Percentiles rank a stretch among this genome's conserved stretches.
phyloP scores from a whole-genome alignment of 2,888 invertebrate genomes.

The Mayetiola destructor region DNA sequence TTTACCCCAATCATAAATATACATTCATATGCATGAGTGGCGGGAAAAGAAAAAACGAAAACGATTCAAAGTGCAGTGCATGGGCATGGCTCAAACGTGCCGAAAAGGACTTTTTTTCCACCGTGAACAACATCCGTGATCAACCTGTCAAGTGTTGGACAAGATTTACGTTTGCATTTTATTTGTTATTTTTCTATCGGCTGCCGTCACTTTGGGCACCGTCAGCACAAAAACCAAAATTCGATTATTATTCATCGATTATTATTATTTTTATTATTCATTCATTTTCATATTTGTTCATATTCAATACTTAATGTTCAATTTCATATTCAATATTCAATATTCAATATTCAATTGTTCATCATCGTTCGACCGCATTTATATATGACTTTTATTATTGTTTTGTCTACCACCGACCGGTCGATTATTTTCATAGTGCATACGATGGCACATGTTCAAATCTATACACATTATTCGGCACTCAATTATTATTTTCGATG shows the following conservation, averaged over 20 bases:
- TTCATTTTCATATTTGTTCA: too few species aligned
- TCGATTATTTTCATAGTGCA: not conserved
- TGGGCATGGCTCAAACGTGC: not conserved
- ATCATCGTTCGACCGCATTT: too few species aligned
- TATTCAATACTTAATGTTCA: not conserved
- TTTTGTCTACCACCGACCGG: not conserved
- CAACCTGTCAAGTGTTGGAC: constrained; percentile 6
- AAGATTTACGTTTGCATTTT: not conserved
- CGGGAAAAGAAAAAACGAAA: too few species aligned
- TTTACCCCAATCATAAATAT: too few species aligned
- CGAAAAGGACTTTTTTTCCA: not conserved
- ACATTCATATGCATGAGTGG: too few species aligned
- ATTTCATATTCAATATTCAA: constrained; percentile 1
- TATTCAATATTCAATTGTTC: not conserved
- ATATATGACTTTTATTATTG: not conserved
- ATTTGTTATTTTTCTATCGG: not conserved
- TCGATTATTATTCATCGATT: constrained; percentile 5
- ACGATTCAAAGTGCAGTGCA: not conserved
- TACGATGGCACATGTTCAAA: not conserved
- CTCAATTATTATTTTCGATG: too few species aligned
- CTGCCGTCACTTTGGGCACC: not conserved
- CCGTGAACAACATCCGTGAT: not conserved
- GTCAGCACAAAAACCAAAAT: not conserved
- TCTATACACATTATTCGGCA: too few species aligned
- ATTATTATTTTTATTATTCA: too few species aligned